Conservation (phyloP, 2,888 invertebrate species). For the Idaea straminata region DNA sequence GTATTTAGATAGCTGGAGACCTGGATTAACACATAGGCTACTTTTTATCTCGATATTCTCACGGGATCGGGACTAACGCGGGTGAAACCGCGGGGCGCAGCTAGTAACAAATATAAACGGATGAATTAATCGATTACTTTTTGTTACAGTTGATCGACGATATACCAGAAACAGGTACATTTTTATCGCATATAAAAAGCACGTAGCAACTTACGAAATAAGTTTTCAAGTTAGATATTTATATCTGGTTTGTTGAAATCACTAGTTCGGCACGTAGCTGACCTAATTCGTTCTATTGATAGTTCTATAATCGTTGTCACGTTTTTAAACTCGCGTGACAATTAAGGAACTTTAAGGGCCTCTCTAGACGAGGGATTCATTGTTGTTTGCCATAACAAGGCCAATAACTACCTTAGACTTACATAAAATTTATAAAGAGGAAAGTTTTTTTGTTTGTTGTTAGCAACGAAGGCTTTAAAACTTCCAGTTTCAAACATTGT, state of each 20-base stretch:
- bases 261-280: background rate
- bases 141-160: constrained; percentile 60
- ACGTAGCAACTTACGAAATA: background rate
- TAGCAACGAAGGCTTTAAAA: no score
- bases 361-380: background rate
- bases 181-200: constrained; percentile 45
- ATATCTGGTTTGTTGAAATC: background rate
- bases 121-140: constrained; percentile 20
- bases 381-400: no score
- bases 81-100: no score
- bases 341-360: background rate
- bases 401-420: no score
- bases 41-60: no score
- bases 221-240: background rate
- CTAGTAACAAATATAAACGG: no score
- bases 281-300: background rate
- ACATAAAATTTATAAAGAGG: no score
- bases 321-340: background rate
- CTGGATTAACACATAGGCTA: no score
- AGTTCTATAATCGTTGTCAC: background rate
- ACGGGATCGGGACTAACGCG: no score
- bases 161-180: constrained; percentile 63
- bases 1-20: no score
- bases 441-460: no score
- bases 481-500: no score